Evolutionary conservation across 2,888 invertebrate species (phyloP).

Genomic region (Hydrotaea cyrtoneurina): DNA sequence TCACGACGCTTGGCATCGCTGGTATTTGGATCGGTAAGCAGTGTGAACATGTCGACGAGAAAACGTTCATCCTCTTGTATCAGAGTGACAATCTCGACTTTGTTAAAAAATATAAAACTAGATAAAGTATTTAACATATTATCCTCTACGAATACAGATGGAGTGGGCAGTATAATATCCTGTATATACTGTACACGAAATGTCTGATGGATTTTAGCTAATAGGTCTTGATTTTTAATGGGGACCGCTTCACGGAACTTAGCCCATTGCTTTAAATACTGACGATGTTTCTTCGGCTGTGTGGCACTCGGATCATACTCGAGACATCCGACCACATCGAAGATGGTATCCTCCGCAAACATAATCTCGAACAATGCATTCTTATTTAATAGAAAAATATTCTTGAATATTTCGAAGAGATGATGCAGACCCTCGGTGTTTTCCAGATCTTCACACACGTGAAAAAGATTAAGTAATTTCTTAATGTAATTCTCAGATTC

Average conservation of each 20-base stretch:
- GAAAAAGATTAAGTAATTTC: constrained; percentile 96
- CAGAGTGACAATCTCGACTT: constrained; percentile 99
- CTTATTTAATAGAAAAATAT: constrained; percentile 98
- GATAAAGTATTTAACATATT: constrained; percentile 98
- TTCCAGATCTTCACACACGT: constrained; percentile 98
- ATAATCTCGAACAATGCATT: constrained; percentile 98
- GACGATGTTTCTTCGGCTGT: constrained; percentile 95
- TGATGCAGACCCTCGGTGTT: constrained; percentile 96
- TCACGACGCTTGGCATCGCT: constrained; percentile 93
- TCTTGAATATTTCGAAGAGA: constrained; percentile 98
- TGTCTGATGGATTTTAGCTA: constrained; percentile 99
- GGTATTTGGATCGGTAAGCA: constrained; percentile 94
- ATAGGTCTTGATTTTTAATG: constrained; percentile 95
- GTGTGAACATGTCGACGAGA: constrained; percentile 95
- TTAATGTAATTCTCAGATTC: constrained; percentile 97
- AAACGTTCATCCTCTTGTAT: constrained; percentile 99
- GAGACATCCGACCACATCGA: constrained; percentile 98
- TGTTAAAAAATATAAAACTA: constrained; percentile 99
- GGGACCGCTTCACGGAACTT: constrained; percentile 96
- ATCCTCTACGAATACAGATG: constrained; percentile 99
- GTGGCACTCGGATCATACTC: constrained; percentile 97
- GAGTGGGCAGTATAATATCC: constrained; percentile 99
- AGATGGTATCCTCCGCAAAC: constrained; percentile 98
- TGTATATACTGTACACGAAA: constrained; percentile 99
- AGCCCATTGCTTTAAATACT: constrained; percentile 95